Conservation (phyloP, 2,888 invertebrate species). For the Xestia c-nigrum region DNA sequence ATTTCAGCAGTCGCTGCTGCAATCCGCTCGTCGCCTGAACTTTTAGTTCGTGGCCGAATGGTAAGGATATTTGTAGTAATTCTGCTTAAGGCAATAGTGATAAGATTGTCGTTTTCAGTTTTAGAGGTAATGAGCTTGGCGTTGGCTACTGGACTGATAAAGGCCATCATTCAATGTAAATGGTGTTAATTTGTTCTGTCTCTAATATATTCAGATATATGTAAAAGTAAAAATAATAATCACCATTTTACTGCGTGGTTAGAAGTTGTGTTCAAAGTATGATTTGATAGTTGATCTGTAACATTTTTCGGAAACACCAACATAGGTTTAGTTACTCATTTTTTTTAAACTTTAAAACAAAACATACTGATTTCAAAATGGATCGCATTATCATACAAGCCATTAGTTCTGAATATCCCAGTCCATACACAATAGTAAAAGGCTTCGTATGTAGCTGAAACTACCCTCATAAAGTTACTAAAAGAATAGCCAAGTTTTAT, state of each 20-base stretch:
- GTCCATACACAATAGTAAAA: slow-evolving; percentile 28
- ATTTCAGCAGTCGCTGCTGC: background rate
- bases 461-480: slow-evolving; percentile 47
- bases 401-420: slow-evolving; percentile 39
- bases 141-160: slow-evolving; percentile 8
- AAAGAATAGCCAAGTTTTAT: slow-evolving; percentile 59
- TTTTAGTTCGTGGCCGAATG: background rate
- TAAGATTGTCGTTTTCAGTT: slow-evolving; percentile 32
- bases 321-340: background rate
- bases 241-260: background rate
- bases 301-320: background rate
- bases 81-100: slow-evolving; percentile 10
- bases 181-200: background rate
- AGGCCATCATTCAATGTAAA: background rate
- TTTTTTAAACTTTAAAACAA: background rate
- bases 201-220: background rate
- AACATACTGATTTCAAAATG: background rate
- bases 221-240: background rate
- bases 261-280: background rate
- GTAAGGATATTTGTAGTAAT: slow-evolving; percentile 40
- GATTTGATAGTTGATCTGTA: background rate
- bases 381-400: slow-evolving; percentile 14
- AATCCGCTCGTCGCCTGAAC: background rate
- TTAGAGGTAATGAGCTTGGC: background rate
- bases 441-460: slow-evolving; percentile 33